phyloP scores from a whole-genome alignment of 2,113 vertebrate species.

The Muntiacus reevesi region DNA sequence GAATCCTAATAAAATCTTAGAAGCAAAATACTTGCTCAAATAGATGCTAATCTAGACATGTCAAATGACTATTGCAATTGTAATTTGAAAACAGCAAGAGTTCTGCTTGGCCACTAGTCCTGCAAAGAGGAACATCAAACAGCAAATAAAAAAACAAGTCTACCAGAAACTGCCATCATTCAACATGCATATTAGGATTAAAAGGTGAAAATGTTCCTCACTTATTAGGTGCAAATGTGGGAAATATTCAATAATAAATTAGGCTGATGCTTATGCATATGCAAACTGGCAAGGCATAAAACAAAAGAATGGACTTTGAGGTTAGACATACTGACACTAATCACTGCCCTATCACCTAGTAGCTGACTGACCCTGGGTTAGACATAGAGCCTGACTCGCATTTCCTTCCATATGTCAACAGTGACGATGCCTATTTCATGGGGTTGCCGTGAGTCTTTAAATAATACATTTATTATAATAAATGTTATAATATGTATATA shows the following conservation, averaged over 20 bases:
- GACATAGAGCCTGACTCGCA: neutral
- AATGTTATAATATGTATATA: neutral
- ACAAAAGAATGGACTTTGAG: neutral
- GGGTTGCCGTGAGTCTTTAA: neutral
- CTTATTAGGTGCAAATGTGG: neutral
- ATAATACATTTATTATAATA: neutral
- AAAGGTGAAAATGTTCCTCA: neutral
- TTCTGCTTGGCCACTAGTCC: neutral
- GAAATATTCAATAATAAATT: neutral
- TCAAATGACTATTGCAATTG: neutral
- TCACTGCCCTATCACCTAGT: neutral
- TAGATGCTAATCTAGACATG: neutral
- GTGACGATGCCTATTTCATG: neutral
- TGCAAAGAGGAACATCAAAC: neutral
- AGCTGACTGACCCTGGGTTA: neutral
- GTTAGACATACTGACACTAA: neutral
- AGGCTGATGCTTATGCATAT: neutral
- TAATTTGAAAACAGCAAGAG: neutral
- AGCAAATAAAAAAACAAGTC: neutral
- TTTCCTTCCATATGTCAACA: neutral
- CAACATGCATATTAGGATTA: neutral
- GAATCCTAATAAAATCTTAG: neutral
- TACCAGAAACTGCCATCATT: neutral
- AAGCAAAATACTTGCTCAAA: conserved; percentile 19
- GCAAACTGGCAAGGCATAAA: neutral